These are phyloP conservation scores for Macrochelys suwanniensis DNA, from an alignment of 2,797 vertebrate genomes.

Conservation along the genomic window DNA sequence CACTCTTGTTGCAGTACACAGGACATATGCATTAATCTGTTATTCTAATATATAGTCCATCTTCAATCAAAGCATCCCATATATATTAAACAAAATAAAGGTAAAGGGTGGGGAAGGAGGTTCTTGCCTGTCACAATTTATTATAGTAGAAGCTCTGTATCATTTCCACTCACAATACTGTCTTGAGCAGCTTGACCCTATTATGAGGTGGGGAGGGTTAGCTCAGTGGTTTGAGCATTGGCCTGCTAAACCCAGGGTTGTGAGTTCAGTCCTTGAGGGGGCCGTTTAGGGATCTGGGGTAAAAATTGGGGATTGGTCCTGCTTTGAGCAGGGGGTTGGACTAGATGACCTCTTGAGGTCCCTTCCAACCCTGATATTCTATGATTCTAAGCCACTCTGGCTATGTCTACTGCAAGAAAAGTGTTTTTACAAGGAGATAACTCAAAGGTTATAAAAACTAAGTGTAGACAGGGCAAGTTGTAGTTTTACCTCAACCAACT, in stretches of 20 bases:
- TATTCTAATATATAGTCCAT: constrained; percentile 49
- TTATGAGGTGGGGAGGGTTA: no score
- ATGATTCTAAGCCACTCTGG: no score
- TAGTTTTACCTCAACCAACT: neutral
- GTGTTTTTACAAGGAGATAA: neutral
- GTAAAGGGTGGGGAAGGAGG: neutral
- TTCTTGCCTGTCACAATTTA: neutral
- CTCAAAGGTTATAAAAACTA: neutral
- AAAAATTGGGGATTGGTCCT: no score
- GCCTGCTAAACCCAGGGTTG: no score
- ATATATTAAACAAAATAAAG: neutral
- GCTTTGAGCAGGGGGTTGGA: no score
- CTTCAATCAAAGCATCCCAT: constrained; percentile 35
- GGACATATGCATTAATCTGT: constrained; percentile 31
- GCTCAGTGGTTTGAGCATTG: no score
- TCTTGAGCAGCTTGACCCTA: neutral
- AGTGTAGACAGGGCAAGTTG: neutral
- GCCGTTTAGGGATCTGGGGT: no score
- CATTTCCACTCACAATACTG: neutral
- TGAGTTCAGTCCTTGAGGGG: no score
- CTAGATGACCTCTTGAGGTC: no score
- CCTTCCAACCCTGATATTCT: no score
- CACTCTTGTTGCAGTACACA: constrained; percentile 4
- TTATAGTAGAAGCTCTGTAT: neutral
- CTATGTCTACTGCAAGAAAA: neutral